These are phyloP conservation scores for Formica selysi DNA, from an alignment of 1,140 invertebrate genomes.

Conservation along the genomic window DNA sequence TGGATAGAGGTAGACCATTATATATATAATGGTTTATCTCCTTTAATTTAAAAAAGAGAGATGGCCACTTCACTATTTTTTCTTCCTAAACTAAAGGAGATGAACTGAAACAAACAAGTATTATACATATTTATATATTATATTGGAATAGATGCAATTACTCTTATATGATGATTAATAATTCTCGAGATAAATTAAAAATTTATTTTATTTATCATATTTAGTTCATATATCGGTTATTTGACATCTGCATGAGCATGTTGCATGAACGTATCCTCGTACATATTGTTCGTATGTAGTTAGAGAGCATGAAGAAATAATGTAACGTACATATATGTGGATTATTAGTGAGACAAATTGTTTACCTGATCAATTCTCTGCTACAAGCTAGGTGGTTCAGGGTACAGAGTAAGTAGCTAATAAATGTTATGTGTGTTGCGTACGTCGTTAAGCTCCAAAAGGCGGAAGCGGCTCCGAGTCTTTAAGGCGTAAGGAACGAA, in stretches of 20 bases:
- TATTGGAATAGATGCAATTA: background rate
- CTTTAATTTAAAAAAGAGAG: too few species aligned
- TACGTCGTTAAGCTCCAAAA: slow-evolving; percentile 81
- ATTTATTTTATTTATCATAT: background rate
- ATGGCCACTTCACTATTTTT: too few species aligned
- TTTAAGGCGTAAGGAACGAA: slow-evolving; percentile 90
- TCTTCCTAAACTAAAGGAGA: too few species aligned
- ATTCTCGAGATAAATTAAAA: background rate
- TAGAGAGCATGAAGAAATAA: slow-evolving; percentile 32
- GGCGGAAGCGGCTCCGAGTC: slow-evolving; percentile 82
- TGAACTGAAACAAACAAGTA: too few species aligned
- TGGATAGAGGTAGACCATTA: too few species aligned
- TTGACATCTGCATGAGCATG: slow-evolving; percentile 84
- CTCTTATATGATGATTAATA: background rate
- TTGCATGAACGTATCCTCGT: slow-evolving; percentile 72
- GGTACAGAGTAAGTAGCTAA: slow-evolving; percentile 77
- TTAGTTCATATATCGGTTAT: background rate
- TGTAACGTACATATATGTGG: slow-evolving; percentile 5
- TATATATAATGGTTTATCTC: too few species aligned
- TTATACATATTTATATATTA: too few species aligned
- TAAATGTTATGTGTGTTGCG: slow-evolving; percentile 79
- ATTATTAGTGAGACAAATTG: slow-evolving; percentile 38
- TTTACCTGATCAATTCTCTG: slow-evolving; percentile 49
- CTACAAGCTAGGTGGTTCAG: slow-evolving; percentile 53
- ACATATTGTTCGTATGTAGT: slow-evolving; percentile 21